A percentile compares a stretch with the other conserved stretches of the same genome.
phyloP scores from a whole-genome alignment of 2,888 invertebrate genomes.

The Oxyteleia sp. region DNA sequence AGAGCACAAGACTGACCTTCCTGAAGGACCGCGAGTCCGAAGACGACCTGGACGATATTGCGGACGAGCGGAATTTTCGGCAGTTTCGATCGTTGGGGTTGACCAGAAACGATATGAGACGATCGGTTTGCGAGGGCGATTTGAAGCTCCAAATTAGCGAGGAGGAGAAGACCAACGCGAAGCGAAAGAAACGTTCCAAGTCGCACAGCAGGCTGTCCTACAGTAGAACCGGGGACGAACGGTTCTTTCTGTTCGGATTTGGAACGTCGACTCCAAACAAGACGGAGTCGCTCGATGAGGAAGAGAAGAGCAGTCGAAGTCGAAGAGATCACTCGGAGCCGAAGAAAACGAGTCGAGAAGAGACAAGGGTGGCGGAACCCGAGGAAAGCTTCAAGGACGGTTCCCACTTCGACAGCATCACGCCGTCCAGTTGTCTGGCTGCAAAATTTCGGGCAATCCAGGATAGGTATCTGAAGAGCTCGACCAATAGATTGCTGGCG shows the following conservation, averaged over 20 bases:
- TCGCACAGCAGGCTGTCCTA: slow-evolving; percentile 83
- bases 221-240: slow-evolving; percentile 64
- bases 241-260: slow-evolving; percentile 81
- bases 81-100: slow-evolving; percentile 82
- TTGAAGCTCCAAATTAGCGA: slow-evolving; percentile 79
- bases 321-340: slow-evolving; percentile 23
- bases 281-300: slow-evolving; percentile 67
- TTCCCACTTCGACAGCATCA: slow-evolving; percentile 82
- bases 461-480: slow-evolving; percentile 91
- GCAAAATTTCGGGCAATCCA: slow-evolving; percentile 92
- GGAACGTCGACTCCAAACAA: slow-evolving; percentile 76
- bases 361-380: slow-evolving; percentile 8
- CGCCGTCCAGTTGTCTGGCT: slow-evolving; percentile 89
- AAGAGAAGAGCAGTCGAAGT: slow-evolving; percentile 15
- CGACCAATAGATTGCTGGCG: slow-evolving; percentile 91
- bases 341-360: slow-evolving; percentile 8
- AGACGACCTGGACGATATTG: slow-evolving; percentile 74
- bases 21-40: slow-evolving; percentile 87
- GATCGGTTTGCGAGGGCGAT: slow-evolving; percentile 83
- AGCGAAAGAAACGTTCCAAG: slow-evolving; percentile 84
- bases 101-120: slow-evolving; percentile 80
- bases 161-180: slow-evolving; percentile 79
- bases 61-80: slow-evolving; percentile 75
- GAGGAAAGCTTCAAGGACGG: slow-evolving; percentile 27
- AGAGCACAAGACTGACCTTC: slow-evolving; percentile 91